Conservation (phyloP, 2,888 invertebrate species). For the Hecatera dysodea region DNA sequence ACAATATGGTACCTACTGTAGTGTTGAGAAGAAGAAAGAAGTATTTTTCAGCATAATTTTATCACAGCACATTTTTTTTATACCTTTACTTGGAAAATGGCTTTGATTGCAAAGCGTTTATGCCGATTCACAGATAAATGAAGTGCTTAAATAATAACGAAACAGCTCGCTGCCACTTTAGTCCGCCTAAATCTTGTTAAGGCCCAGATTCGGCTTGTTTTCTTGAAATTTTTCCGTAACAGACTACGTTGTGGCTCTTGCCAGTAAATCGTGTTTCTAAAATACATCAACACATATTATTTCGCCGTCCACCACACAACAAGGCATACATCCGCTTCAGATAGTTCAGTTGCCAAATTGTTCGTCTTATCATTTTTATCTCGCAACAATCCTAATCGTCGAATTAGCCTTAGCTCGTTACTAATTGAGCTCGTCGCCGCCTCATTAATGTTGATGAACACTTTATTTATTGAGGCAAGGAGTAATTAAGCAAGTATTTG, state of each 20-base stretch:
- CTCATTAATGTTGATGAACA: slow-evolving; percentile 54
- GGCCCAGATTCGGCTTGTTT: slow-evolving; percentile 7
- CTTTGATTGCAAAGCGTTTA: too few relatives aligned
- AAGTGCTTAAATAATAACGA: slow-evolving; percentile 11
- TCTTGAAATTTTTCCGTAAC: slow-evolving; percentile 28
- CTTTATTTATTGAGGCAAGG: slow-evolving; percentile 34
- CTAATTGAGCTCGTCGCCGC: slow-evolving; percentile 34
- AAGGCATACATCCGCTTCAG: slow-evolving; percentile 6
- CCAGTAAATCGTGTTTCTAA: slow-evolving; percentile 43
- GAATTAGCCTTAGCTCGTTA: slow-evolving; percentile 39
- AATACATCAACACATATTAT: slow-evolving; percentile 48
- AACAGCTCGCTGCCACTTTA: neutral
- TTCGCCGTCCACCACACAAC: slow-evolving; percentile 29
- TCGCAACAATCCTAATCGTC: slow-evolving; percentile 39
- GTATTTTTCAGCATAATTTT: too few relatives aligned
- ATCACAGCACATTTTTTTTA: too few relatives aligned
- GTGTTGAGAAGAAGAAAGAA: too few relatives aligned
- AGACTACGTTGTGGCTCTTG: slow-evolving; percentile 18
- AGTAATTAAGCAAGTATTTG: slow-evolving; percentile 23
- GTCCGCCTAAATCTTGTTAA: slow-evolving; percentile 28
- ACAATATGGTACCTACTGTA: too few relatives aligned
- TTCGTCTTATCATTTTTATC: slow-evolving; percentile 28
- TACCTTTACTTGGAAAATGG: too few relatives aligned
- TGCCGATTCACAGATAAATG: slow-evolving; percentile 15
- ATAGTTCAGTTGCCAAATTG: slow-evolving; percentile 47